Conservation (phyloP, 2,888 invertebrate species). For the Metellina segmentata region DNA sequence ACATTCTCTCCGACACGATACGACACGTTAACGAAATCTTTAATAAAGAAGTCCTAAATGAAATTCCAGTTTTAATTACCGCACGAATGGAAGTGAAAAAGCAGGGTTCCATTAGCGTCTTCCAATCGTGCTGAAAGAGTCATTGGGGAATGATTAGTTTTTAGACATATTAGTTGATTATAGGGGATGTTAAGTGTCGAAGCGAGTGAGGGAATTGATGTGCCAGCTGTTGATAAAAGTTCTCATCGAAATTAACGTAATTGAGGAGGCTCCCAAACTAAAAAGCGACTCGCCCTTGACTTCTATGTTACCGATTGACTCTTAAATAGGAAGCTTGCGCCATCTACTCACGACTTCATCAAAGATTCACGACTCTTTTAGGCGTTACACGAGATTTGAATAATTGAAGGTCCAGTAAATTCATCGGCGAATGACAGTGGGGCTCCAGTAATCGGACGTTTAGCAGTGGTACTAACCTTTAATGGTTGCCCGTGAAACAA, state of each 20-base stretch:
- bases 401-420: slow-evolving; percentile 76
- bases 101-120: slow-evolving; percentile 26
- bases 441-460: slow-evolving; percentile 73
- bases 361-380: slow-evolving; percentile 76
- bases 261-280: slow-evolving; percentile 68
- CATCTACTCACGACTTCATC: slow-evolving; percentile 63
- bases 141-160: slow-evolving; percentile 70
- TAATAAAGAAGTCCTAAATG: neutral
- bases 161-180: slow-evolving; percentile 74
- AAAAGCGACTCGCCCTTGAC: slow-evolving; percentile 74
- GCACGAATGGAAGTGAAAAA: neutral
- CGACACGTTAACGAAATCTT: too few species aligned
- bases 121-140: slow-evolving; percentile 33
- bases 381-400: slow-evolving; percentile 77
- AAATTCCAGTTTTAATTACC: neutral
- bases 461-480: slow-evolving; percentile 74
- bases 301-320: slow-evolving; percentile 75
- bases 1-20: too few species aligned
- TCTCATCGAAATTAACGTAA: slow-evolving; percentile 75
- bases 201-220: slow-evolving; percentile 34
- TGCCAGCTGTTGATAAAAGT: slow-evolving; percentile 74
- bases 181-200: slow-evolving; percentile 56
- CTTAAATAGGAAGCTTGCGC: slow-evolving; percentile 72
- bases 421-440: slow-evolving; percentile 75
- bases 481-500: slow-evolving; percentile 77